Evolutionary conservation across 1,140 invertebrate genomes (phyloP).

Genomic region (Agrypnia vestita): DNA sequence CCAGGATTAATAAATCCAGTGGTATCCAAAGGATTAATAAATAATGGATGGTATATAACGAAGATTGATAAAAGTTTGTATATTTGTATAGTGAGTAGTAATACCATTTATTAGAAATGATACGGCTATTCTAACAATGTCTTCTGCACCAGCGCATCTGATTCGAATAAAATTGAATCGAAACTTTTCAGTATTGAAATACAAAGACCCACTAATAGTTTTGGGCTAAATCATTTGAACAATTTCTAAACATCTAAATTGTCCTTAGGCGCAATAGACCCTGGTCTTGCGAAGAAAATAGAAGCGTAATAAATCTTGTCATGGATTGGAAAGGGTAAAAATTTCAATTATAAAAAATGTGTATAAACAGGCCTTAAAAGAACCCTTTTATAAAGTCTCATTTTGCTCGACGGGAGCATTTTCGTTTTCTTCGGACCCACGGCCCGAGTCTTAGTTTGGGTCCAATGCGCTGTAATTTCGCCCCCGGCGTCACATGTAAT

Average conservation of each 20-base stretch:
- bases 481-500: conserved; percentile 25
- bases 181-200: conserved; percentile 26
- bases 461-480: conserved; percentile 18
- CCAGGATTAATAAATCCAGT: too few relatives aligned
- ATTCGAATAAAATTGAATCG: conserved; percentile 31
- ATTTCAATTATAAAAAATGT: background rate
- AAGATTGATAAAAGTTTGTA: too few relatives aligned
- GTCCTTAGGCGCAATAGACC: conserved; percentile 25
- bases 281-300: background rate
- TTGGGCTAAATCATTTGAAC: conserved; percentile 23
- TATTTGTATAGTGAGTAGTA: too few relatives aligned
- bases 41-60: too few relatives aligned
- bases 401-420: background rate
- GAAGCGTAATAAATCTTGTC: too few relatives aligned
- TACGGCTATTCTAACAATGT: background rate
- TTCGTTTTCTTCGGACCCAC: background rate
- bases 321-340: background rate
- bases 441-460: conserved; percentile 12
- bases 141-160: conserved; percentile 15
- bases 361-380: background rate
- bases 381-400: background rate
- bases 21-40: too few relatives aligned
- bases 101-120: background rate
- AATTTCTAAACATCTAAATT: conserved; percentile 40
- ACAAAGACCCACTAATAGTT: conserved; percentile 22